These are phyloP conservation scores for Tolmerus cingulatus DNA, from an alignment of 2,888 invertebrate genomes.

Conservation along the genomic window DNA sequence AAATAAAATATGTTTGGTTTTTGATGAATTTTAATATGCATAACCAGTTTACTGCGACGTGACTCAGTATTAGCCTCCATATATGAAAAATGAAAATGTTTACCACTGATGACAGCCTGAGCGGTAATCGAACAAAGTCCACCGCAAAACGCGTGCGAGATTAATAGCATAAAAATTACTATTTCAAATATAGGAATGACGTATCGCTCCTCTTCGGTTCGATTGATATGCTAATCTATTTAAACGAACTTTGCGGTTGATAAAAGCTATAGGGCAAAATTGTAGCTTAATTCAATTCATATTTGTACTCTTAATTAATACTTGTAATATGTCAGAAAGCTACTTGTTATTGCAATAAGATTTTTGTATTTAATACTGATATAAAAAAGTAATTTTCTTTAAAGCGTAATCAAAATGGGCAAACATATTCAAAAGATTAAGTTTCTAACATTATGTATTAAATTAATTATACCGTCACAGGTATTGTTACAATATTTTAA, in stretches of 20 bases:
- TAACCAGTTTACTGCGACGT: neutral
- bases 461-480: no score
- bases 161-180: neutral
- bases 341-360: neutral
- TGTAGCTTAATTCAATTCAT: neutral
- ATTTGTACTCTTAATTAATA: neutral
- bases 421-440: no score
- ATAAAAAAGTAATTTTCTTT: no score
- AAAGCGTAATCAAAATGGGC: no score
- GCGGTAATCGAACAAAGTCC: neutral
- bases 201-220: neutral
- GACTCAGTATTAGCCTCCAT: neutral
- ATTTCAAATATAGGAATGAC: neutral
- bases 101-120: neutral
- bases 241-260: neutral
- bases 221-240: neutral
- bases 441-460: no score
- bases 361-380: no score
- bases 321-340: no score
- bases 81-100: neutral
- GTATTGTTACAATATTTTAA: no score
- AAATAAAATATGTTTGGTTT: neutral
- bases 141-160: neutral
- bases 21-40: neutral
- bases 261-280: neutral